These are phyloP conservation scores for Alcedo atthis DNA, from an alignment of 2,797 vertebrate species.

Conservation along the genomic window DNA sequence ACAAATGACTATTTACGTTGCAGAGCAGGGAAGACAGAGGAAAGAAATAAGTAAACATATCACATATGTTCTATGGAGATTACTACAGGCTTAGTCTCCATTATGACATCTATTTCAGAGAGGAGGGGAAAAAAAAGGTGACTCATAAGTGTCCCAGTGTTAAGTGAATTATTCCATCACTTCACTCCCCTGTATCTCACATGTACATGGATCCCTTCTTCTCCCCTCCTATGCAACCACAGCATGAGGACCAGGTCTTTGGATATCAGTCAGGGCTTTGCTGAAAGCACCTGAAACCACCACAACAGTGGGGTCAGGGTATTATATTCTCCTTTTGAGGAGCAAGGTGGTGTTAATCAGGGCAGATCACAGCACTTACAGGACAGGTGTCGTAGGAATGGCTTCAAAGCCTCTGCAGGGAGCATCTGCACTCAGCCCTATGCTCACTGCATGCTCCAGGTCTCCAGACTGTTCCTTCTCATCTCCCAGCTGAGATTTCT, in stretches of 20 bases:
- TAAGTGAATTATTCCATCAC: constrained; percentile 64
- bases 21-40: constrained; percentile 60
- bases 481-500: neutral
- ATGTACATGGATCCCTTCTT: neutral
- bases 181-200: constrained; percentile 32
- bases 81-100: neutral
- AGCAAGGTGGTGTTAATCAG: neutral
- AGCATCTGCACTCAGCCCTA: neutral
- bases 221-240: neutral
- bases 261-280: neutral
- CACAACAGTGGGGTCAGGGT: accelerated
- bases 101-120: constrained; percentile 48
- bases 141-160: constrained; percentile 57
- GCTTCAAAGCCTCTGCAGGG: neutral
- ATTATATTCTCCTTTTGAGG: neutral
- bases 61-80: constrained; percentile 53
- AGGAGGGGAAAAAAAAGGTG: constrained; percentile 61
- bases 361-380: neutral
- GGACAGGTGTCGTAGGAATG: too few relatives aligned
- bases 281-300: neutral
- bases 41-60: constrained; percentile 64
- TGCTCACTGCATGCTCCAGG: accelerated
- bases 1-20: constrained; percentile 65
- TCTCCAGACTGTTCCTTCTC: neutral
- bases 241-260: neutral